phyloP scores from a whole-genome alignment of 2,888 invertebrate genomes.

The Acleris holmiana region DNA sequence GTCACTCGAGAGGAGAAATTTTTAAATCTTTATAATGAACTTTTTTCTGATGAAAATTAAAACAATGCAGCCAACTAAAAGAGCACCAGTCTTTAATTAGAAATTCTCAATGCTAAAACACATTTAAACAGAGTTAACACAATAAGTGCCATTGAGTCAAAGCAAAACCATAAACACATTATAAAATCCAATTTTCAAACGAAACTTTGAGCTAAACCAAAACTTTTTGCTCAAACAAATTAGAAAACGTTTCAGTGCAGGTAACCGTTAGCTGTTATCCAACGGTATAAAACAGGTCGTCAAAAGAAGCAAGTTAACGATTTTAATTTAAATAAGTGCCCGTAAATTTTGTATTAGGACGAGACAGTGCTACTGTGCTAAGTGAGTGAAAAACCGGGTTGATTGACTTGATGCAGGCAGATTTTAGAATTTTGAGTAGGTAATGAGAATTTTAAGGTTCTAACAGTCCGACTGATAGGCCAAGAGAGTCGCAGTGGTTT shows the following conservation, averaged over 20 bases:
- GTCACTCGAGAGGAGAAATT: too few relatives aligned
- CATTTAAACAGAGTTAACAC: too few relatives aligned
- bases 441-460: too few relatives aligned
- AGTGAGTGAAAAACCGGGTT: slow-evolving; percentile 1
- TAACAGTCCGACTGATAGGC: too few relatives aligned
- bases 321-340: slow-evolving; percentile 36
- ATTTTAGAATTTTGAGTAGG: neutral
- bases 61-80: too few relatives aligned
- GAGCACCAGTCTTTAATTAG: too few relatives aligned
- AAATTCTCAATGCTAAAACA: too few relatives aligned
- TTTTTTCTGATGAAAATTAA: too few relatives aligned
- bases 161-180: slow-evolving; percentile 10
- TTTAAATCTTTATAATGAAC: too few relatives aligned
- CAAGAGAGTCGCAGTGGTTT: too few relatives aligned
- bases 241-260: slow-evolving; percentile 19
- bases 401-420: neutral
- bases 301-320: slow-evolving; percentile 23
- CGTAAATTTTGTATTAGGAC: slow-evolving; percentile 34
- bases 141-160: neutral
- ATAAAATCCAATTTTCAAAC: slow-evolving; percentile 18
- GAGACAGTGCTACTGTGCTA: slow-evolving; percentile 16
- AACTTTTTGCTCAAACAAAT: slow-evolving; percentile 30
- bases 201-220: slow-evolving; percentile 16
- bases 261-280: slow-evolving; percentile 1
- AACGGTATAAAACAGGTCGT: slow-evolving; percentile 14